Percentiles rank a stretch among this genome's conserved stretches.
These are phyloP conservation scores for Basileuterus tristriatus DNA, from an alignment of 2,797 vertebrate species.

Conservation along the genomic window DNA sequence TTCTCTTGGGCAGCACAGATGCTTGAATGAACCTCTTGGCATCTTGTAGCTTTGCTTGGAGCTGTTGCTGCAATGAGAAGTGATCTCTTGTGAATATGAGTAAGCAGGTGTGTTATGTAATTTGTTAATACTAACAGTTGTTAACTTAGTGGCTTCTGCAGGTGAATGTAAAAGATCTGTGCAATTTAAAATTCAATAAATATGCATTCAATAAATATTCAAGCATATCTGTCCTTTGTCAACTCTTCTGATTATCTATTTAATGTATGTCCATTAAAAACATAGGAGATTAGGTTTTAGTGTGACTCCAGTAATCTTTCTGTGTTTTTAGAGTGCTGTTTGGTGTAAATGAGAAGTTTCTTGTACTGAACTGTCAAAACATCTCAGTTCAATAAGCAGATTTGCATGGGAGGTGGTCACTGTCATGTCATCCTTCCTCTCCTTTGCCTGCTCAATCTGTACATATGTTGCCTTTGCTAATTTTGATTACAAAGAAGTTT, in stretches of 20 bases:
- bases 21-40: background rate
- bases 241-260: background rate
- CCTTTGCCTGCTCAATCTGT: background rate
- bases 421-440: background rate
- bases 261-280: background rate
- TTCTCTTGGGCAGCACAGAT: background rate
- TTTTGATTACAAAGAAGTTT: background rate
- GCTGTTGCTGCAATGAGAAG: background rate
- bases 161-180: background rate
- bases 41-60: background rate
- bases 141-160: background rate
- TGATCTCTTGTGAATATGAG: background rate
- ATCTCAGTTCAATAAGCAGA: background rate
- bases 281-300: background rate
- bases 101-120: background rate
- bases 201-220: background rate
- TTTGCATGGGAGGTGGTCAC: background rate
- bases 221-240: background rate
- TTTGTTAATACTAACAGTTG: background rate
- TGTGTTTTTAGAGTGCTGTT: background rate
- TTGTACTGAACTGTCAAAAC: background rate
- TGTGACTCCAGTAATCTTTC: background rate
- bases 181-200: slow-evolving; percentile 29
- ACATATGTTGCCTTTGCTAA: background rate
- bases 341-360: background rate